These are phyloP conservation scores for Hippolais icterina DNA, from an alignment of 2,113 vertebrate species.

Conservation along the genomic window DNA sequence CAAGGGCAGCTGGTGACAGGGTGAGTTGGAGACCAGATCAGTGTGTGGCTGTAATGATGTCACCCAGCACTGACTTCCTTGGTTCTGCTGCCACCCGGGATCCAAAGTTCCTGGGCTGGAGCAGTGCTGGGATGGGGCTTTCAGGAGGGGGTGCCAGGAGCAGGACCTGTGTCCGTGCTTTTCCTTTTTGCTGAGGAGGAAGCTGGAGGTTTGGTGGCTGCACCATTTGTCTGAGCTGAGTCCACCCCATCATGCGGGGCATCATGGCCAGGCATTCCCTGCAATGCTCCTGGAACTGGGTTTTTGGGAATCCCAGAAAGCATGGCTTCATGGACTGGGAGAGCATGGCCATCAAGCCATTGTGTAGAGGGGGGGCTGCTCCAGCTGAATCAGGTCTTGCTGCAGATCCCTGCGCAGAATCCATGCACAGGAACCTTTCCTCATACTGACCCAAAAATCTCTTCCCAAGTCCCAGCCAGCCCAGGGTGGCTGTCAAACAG, in stretches of 20 bases:
- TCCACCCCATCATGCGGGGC: background rate
- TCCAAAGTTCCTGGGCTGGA: background rate
- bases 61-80: background rate
- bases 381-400: background rate
- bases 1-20: accelerated
- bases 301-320: background rate
- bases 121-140: background rate
- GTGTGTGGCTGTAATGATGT: accelerated
- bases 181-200: background rate
- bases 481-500: background rate
- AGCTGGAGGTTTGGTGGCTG: background rate
- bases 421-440: background rate
- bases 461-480: background rate
- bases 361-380: accelerated
- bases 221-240: background rate
- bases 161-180: accelerated
- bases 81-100: background rate
- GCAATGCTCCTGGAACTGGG: accelerated
- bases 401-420: background rate
- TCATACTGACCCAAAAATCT: background rate
- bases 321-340: accelerated
- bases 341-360: accelerated
- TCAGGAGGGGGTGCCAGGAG: accelerated
- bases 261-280: background rate
- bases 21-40: background rate